Conservation (phyloP, 2,888 invertebrate species). For the Laspeyria flexula region DNA sequence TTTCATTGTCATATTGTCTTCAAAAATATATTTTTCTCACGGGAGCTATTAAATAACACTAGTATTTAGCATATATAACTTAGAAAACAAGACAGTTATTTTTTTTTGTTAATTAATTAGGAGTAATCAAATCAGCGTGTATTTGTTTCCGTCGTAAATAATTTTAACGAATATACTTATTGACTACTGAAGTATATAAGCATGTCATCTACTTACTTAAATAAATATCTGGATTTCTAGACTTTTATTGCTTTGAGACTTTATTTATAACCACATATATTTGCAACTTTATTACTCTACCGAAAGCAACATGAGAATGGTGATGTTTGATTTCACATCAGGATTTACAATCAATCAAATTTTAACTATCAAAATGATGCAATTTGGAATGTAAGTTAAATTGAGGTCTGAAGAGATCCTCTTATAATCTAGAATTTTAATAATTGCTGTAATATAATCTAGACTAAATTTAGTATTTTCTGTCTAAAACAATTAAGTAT, state of each 20-base stretch:
- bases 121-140: conserved; percentile 6
- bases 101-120: conserved; percentile 9
- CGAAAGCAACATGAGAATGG: conserved; percentile 6
- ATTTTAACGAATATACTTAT: conserved; percentile 16
- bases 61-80: conserved; percentile 10
- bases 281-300: conserved; percentile 27
- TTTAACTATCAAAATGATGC: neutral
- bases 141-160: conserved; percentile 22
- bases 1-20: conserved; percentile 2
- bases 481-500: too few relatives aligned
- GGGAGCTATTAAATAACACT: neutral
- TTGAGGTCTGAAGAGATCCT: neutral
- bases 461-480: too few relatives aligned
- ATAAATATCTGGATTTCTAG: conserved; percentile 16
- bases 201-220: conserved; percentile 23
- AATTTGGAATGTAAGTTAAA: neutral
- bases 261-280: conserved; percentile 29
- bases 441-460: neutral
- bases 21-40: neutral
- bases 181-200: conserved; percentile 21
- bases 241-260: conserved; percentile 22
- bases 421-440: neutral
- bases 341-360: conserved; percentile 14
- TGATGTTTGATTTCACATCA: conserved; percentile 5
- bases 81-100: conserved; percentile 3